Evolutionary conservation across 2,113 vertebrate genomes (phyloP).

Genomic region (Marcusenius ussheri): DNA sequence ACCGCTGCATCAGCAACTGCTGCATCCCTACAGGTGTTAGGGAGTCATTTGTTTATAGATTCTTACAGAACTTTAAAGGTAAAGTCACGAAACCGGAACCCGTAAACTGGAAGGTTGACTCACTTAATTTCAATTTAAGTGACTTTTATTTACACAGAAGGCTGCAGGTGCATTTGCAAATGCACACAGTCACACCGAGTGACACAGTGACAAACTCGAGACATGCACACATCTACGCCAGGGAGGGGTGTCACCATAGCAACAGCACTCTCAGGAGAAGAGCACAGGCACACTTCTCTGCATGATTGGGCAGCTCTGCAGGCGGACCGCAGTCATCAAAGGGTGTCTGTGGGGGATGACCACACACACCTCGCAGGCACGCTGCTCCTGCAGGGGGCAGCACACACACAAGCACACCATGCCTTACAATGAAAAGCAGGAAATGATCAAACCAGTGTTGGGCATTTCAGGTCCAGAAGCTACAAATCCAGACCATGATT

Average conservation of each 20-base stretch:
- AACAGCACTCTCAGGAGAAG: constrained; percentile 51
- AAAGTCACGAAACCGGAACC: neutral
- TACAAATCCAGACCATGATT: no score
- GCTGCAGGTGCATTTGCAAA: neutral
- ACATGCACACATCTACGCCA: neutral
- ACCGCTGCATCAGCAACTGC: neutral
- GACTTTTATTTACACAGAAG: neutral
- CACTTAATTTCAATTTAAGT: neutral
- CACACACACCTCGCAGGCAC: constrained; percentile 86
- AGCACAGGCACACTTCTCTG: constrained; percentile 71
- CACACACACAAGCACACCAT: constrained; percentile 49
- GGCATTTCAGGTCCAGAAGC: no score
- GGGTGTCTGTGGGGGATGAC: constrained; percentile 88
- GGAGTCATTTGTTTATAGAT: neutral
- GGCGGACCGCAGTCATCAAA: constrained; percentile 71
- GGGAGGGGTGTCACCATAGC: neutral
- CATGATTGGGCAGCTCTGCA: constrained; percentile 79
- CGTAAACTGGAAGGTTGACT: neutral
- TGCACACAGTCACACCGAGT: neutral
- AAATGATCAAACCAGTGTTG: no score
- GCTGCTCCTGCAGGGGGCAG: constrained; percentile 71
- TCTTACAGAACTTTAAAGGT: neutral
- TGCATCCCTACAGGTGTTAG: neutral
- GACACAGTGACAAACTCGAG: neutral
- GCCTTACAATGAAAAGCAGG: neutral